These are phyloP conservation scores for Leucosticte australis DNA, from an alignment of 2,113 vertebrate genomes.

Conservation along the genomic window DNA sequence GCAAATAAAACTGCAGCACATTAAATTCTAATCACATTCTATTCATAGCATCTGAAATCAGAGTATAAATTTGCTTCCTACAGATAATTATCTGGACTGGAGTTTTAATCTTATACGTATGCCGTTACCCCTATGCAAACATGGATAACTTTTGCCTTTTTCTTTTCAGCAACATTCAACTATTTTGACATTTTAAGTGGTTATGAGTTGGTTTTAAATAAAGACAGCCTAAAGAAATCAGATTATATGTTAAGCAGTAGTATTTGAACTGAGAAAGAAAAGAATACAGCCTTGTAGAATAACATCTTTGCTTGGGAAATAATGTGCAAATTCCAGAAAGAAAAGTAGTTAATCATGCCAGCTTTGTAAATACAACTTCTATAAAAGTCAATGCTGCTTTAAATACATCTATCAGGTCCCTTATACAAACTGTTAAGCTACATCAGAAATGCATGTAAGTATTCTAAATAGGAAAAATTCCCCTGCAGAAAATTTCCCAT, in stretches of 20 bases:
- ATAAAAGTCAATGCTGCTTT: not conserved
- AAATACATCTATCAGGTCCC: not conserved
- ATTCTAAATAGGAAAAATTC: not conserved
- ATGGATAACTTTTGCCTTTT: not conserved
- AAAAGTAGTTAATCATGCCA: not conserved
- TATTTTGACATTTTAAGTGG: conserved; percentile 39
- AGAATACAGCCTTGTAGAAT: not conserved
- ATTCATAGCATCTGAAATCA: conserved; percentile 56
- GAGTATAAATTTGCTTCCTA: conserved; percentile 45
- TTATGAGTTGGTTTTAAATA: conserved; percentile 12
- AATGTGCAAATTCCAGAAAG: not conserved
- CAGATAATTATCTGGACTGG: conserved; percentile 19
- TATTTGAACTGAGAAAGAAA: not conserved
- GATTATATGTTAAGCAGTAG: not conserved
- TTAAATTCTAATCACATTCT: conserved; percentile 65
- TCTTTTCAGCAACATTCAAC: conserved; percentile 17
- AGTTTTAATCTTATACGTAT: conserved; percentile 21
- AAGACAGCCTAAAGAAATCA: conserved; percentile 9
- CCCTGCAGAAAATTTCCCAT: not conserved
- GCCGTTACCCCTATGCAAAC: conserved; percentile 17
- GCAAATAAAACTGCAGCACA: conserved; percentile 50
- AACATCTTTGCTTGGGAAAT: not conserved
- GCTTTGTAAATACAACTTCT: not conserved
- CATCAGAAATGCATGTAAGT: not conserved
- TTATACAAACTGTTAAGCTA: not conserved